Evolutionary conservation across 2,888 invertebrate species (phyloP).

Genomic region (Oligia strigilis): DNA sequence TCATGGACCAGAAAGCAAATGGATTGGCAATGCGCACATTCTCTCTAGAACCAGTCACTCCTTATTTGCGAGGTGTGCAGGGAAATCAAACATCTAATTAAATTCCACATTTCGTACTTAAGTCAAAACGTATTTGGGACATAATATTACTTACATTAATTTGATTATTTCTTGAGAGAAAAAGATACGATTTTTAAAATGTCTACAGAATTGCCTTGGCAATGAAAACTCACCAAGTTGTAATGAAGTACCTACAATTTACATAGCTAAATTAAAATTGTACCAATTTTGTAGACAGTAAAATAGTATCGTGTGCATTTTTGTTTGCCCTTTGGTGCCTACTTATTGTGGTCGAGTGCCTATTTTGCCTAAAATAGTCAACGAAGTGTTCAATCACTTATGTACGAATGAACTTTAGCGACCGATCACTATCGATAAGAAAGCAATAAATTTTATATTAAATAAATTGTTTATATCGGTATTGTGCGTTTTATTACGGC

Average conservation of each 20-base stretch:
- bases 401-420: conserved; percentile 43
- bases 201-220: not conserved
- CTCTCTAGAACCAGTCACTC: not conserved
- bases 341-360: conserved; percentile 65
- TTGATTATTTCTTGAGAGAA: conserved; percentile 16
- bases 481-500: conserved; percentile 37
- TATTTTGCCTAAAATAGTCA: conserved; percentile 67
- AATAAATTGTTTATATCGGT: conserved; percentile 60
- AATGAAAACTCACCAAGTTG: not conserved
- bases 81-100: not conserved
- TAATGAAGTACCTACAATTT: not conserved
- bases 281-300: conserved; percentile 14
- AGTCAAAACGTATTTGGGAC: not conserved
- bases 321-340: conserved; percentile 60
- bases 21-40: conserved; percentile 4
- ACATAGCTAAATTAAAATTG: not conserved
- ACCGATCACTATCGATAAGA: conserved; percentile 57
- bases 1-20: not conserved
- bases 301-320: conserved; percentile 16
- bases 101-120: not conserved
- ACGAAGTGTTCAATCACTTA: conserved; percentile 69
- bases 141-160: not conserved
- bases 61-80: not conserved
- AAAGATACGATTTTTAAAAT: not conserved
- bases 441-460: conserved; percentile 74